Base-by-base conservation (phyloP, 2,888 invertebrate genomes). In the Strigamia transsilvanica region DNA sequence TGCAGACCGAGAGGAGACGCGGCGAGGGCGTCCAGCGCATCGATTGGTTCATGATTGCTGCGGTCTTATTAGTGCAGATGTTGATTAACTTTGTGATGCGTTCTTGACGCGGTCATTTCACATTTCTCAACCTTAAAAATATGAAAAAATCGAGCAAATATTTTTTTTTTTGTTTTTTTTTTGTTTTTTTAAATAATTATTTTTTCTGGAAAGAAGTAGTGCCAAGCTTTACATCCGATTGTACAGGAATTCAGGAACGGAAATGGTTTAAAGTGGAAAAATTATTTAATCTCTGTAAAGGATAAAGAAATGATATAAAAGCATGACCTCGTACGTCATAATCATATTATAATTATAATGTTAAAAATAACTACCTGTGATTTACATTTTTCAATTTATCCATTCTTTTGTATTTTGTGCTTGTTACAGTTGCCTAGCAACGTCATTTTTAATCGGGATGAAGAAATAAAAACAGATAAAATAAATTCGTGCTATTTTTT, bases 391-490 rank as follows among this genome's bases (percentile, higher is more conserved):
- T 61, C 61, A 18, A 61, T 18, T 13, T 61, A 61, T 21, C 21
- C 61, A 61, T 61, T 61, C 18, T 13, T 46, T 61, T 61, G 61
- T 61, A 61, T 61, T n/a, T 61, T 61, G 61, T 61, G 61, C 21
- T 61, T 61, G 61, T 61, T 61, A 61, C 61, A 15, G 61, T 61
- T 61, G 61, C 61, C 21, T 61, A 61, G 61, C 61, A 61, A 61
- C 21, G 18, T 15, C 3, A 18, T 21, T 61, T 61, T 61, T 18
- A 46, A 9, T 61, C 18, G 21, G 18, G 61, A 15, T 2, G 21
- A 61, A 61, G 61, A 46, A 46, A 46, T 46, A 46, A 46, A 46
- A 34, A 34, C 34, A 34, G 34, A 34, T 34, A 34, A 34, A 34
- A 5, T 34, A 34, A n/a, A 34, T 34, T 34, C 7, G 34, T 34